Base-by-base conservation (phyloP, 2,113 vertebrate species). In the Trochalopteron elliotii region DNA sequence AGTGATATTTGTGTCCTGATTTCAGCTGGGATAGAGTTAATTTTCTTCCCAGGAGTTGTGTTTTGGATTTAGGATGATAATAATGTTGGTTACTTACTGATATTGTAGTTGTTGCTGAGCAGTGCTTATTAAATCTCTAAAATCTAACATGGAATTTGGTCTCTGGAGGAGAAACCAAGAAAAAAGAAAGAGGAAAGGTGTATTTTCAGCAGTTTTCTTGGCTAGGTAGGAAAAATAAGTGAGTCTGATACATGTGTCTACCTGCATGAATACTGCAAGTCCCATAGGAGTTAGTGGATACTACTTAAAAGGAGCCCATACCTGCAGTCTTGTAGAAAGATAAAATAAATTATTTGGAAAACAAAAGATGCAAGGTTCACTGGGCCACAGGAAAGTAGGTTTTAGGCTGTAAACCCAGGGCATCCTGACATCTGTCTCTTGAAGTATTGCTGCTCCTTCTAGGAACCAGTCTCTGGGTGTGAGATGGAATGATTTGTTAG, bases 391-490 rank as follows among this genome's bases (percentile, higher is more conserved):
- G 59, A 31, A 53, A 83, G 70, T 71, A 67, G 65, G 35, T 39
- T 81, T 63, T 35, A 50, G 64, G 37, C 52, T 81, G 52, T 59
- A 81, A 88, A 93, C 68, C 50, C 39, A 6, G 42, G 60, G 63
- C 60, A 77, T 67, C 30, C 3, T 50, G 71, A 63, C 89, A 83
- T 82, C 55, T 80, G 75, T 86, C 49, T 70, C 39, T n/a, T 80
- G 79, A 92, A 77, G 75, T 63, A 81, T 79, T 87, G 63, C 93
- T 83, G 64, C 71, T 93, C 85, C 47, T 76, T 92, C 50, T 55
- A 67, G 81, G 90, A 69, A 57, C 2, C 55, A 77, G 84, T 85
- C 75, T 59, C 84, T 3, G 22, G 47, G 49, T 69, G 35, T 31
- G 87, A 63, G 79, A 28, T 83, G 19, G 33, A 57, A 35, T 82